Evolutionary conservation across 2,113 vertebrate species (phyloP).

Genomic region (Microtus pennsylvanicus): DNA sequence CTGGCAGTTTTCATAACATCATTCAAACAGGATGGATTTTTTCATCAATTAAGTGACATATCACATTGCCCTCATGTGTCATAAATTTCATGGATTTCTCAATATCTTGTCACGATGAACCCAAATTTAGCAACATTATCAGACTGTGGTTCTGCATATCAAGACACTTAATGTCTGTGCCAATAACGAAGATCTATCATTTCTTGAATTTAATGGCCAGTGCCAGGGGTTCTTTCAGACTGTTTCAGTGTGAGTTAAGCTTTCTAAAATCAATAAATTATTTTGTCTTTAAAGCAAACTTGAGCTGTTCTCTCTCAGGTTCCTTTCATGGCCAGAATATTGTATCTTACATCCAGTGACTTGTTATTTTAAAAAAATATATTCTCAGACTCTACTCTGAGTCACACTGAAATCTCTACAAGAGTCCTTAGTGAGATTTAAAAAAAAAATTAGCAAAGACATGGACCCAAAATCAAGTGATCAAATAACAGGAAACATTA

Average conservation of each 20-base stretch:
- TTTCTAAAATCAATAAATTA: slow-evolving; percentile 66
- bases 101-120: slow-evolving; percentile 74
- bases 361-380: slow-evolving; percentile 41
- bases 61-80: slow-evolving; percentile 44
- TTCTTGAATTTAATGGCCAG: slow-evolving; percentile 66
- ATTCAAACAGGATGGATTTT: slow-evolving; percentile 64
- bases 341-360: not conserved
- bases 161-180: slow-evolving; percentile 78
- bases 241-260: slow-evolving; percentile 49
- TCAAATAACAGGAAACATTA: not conserved
- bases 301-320: not conserved
- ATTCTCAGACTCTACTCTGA: slow-evolving; percentile 43
- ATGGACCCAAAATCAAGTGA: not conserved
- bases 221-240: slow-evolving; percentile 58
- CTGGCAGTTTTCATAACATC: slow-evolving; percentile 61
- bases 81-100: slow-evolving; percentile 77
- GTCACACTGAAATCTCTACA: slow-evolving; percentile 10
- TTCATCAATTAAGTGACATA: slow-evolving; percentile 72
- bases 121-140: slow-evolving; percentile 81
- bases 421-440: not conserved
- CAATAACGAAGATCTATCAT: slow-evolving; percentile 73
- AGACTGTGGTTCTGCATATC: slow-evolving; percentile 66
- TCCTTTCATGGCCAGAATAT: not conserved
- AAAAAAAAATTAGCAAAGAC: slow-evolving; percentile 36
- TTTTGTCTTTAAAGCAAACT: slow-evolving; percentile 67